Evolutionary conservation across 2,888 invertebrate species (phyloP).

Genomic region (Philonicus albiceps): DNA sequence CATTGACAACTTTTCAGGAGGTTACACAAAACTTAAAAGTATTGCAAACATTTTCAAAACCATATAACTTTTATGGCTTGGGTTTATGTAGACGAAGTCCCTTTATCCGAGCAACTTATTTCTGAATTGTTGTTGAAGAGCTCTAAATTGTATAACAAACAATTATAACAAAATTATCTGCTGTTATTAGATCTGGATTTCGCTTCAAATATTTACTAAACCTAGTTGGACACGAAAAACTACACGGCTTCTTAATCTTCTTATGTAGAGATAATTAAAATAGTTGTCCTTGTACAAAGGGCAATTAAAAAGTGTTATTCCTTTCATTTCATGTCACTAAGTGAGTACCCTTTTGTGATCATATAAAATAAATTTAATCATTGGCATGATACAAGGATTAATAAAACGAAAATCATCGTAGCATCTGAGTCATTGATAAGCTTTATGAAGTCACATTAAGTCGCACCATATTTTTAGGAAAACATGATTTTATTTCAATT

Average conservation of each 20-base stretch:
- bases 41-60: neutral
- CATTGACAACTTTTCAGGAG: neutral
- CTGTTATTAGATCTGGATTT: neutral
- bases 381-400: neutral
- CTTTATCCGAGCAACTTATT: neutral
- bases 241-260: neutral
- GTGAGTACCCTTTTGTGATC: neutral
- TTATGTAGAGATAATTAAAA: neutral
- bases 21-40: neutral
- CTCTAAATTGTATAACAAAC: no score
- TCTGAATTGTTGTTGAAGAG: neutral
- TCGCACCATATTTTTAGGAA: no score
- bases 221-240: neutral
- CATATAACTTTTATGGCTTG: neutral
- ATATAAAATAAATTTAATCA: neutral
- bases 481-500: no score
- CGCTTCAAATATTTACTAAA: neutral
- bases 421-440: neutral
- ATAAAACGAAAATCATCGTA: neutral
- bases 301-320: neutral
- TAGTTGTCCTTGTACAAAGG: neutral
- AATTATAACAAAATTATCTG: neutral
- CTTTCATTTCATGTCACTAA: neutral
- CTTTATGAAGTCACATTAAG: neutral
- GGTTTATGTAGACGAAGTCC: neutral